Evolutionary conservation across 1,140 invertebrate species (phyloP), one percentile per base, ranked within the genome.

Genomic region (Daktulosphaira vitifoliae): DNA sequence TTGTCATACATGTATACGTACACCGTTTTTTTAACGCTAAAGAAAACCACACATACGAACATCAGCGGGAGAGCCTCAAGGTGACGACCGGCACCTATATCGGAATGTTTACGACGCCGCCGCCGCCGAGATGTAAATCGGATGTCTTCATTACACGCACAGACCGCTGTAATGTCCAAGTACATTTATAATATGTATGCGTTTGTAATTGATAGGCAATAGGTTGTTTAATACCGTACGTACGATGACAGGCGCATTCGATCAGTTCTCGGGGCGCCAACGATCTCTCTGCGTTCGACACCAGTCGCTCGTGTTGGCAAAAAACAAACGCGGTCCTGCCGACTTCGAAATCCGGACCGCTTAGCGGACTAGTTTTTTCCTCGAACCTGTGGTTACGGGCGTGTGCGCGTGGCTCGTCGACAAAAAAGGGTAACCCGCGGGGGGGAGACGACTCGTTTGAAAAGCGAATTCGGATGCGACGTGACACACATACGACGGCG

Each of bases 401-500:
- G n/a, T n/a, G n/a, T n/a, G n/a, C n/a, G n/a, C n/a, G n/a, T n/a
- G n/a, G n/a, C n/a, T n/a, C n/a, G n/a, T n/a, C 44, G 42, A 62
- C 42, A 26, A 22, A 46, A n/a, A 29, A n/a, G 42, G 26, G 42
- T 48, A 46, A 62, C 39, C 11, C 39, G 39, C 44, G 29, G 56
- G 56, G 42, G 42, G 39, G 56, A 26, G 11, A 11, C 56, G 23
- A 9, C 26, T 13, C 22, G 37, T 42, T 25, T 4, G 42, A 33
- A 62, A 62, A 62, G 56, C 44, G 56, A 62, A 62, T 62, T 62
- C 42, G 39, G 25, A 23, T 26, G 39, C 39, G 42, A 15, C 22
- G 56, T 42, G 56, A 62, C 56, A 62, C 42, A 62, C 56, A 48
- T 62, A 20, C 16, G 16, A 18, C 44, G 3, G 39, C n/a, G 26